Base-by-base conservation (phyloP, 2,113 vertebrate species). In the Chaetodon auriga region DNA sequence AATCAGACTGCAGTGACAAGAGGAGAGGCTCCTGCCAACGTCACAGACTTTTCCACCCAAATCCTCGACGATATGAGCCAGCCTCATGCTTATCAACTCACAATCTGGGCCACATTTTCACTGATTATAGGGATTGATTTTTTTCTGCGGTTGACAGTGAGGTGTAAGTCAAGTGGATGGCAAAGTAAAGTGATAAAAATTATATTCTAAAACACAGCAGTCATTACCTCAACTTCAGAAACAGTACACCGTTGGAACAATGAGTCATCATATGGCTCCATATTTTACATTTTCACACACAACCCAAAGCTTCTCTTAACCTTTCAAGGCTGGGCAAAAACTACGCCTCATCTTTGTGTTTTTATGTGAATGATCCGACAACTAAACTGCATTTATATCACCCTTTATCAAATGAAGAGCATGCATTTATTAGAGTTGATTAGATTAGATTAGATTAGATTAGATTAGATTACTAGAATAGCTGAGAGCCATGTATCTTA, bases 21-120 rank as follows among this genome's bases (percentile, higher is more conserved):
- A 70, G 68, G 69, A 78, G 51, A 76, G 3, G 18, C 46, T 69
- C 46, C 70, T 70, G 87, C 77, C 84, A 80, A 58, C 48, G 35
- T 71, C 72, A 45, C 75, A 73, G 25, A 54, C 64, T 72, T 88
- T 54, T 72, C 78, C 86, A 86, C 91, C 90, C 74, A 84, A 70
- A 78, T 73, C 73, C 64, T 21, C 16, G 36, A 78, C 82, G 62
- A 84, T 8, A 21, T 63, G 21, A 78, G 45, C 45, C 76, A 72
- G 66, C 61, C 43, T 65, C 14, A 2, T 8, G 48, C 70, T 77
- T 25, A 68, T 77, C 68, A 63, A 5, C 75, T 61, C 46, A 82
- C 83, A 68, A 71, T 69, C 58, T 53, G 58, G 15, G 62, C 11
- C 62, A 48, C 51, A 51, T 68, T 57, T 71, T 72, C 25, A 75